Evolutionary conservation across 2,797 vertebrate genomes (phyloP).

Genomic region (Neoniphon sammara): DNA sequence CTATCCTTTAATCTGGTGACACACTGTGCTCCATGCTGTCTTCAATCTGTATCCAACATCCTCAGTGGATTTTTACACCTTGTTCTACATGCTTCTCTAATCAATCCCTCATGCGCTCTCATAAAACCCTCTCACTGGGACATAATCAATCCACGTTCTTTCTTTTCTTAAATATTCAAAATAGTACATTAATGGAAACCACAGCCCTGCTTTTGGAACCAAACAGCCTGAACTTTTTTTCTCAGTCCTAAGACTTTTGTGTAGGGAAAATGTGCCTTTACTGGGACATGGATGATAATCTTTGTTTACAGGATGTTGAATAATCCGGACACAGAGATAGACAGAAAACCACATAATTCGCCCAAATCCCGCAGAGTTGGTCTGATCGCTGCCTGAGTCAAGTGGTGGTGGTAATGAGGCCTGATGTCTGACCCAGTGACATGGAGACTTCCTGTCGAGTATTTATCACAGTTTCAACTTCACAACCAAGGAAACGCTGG

Average conservation of each 20-base stretch:
- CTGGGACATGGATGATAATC: not conserved
- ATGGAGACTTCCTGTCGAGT: conserved; percentile 8
- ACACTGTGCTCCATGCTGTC: no score
- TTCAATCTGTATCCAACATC: no score
- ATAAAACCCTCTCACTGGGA: no score
- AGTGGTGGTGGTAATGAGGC: conserved; percentile 5
- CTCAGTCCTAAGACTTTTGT: not conserved
- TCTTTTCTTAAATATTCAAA: no score
- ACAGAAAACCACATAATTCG: conserved; percentile 7
- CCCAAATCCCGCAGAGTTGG: not conserved
- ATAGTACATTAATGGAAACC: no score
- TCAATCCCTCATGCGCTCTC: no score
- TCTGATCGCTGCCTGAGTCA: conserved; percentile 9
- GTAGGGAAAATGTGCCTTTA: not conserved
- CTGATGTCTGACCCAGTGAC: conserved; percentile 7
- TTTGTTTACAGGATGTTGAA: not conserved
- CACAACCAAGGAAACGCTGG: not conserved
- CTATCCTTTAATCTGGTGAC: no score
- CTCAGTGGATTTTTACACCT: no score
- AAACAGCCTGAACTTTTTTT: no score
- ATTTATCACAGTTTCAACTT: not conserved
- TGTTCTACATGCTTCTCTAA: no score
- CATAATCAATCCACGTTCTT: no score
- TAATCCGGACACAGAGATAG: not conserved
- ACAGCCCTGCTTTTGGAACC: not conserved